Conservation (phyloP, 2,797 vertebrate species). For the Lagocephalus sceleratus region DNA sequence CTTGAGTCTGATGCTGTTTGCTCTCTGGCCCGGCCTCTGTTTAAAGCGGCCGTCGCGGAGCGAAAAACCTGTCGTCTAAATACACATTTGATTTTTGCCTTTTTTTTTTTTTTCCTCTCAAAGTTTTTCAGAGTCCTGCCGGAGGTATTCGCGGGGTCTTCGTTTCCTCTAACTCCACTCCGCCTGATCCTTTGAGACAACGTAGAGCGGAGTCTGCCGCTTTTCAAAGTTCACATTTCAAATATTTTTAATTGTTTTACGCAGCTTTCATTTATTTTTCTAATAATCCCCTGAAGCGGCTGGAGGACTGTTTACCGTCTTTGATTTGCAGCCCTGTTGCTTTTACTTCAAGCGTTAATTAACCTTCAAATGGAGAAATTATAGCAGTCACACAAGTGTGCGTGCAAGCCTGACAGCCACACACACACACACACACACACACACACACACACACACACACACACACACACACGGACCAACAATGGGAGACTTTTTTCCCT, state of each 20-base stretch:
- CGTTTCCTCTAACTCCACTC: slow-evolving; percentile 41
- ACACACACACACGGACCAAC: slow-evolving; percentile 18
- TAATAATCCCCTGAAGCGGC: slow-evolving; percentile 68
- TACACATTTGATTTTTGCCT: background rate
- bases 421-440: slow-evolving; percentile 8
- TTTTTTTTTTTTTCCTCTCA: too few species aligned
- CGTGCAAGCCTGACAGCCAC: slow-evolving; percentile 10
- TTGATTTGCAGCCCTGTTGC: slow-evolving; percentile 71
- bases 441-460: slow-evolving; percentile 15
- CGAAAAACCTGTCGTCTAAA: background rate
- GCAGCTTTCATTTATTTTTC: slow-evolving; percentile 69
- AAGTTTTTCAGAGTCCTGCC: too few species aligned
- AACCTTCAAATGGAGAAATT: slow-evolving; percentile 76
- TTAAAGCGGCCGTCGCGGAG: background rate
- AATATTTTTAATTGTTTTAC: slow-evolving; percentile 69
- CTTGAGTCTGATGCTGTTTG: background rate
- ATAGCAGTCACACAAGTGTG: slow-evolving; percentile 44
- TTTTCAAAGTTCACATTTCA: slow-evolving; percentile 69
- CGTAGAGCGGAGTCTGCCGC: slow-evolving; percentile 31
- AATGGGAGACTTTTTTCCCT: slow-evolving; percentile 39
- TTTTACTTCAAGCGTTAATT: slow-evolving; percentile 75
- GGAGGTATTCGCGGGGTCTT: background rate
- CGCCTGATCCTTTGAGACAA: slow-evolving; percentile 56
- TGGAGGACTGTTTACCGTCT: slow-evolving; percentile 69
- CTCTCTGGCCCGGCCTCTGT: background rate